Base-by-base conservation (phyloP, 2,113 vertebrate genomes). In the Saccopteryx bilineata region DNA sequence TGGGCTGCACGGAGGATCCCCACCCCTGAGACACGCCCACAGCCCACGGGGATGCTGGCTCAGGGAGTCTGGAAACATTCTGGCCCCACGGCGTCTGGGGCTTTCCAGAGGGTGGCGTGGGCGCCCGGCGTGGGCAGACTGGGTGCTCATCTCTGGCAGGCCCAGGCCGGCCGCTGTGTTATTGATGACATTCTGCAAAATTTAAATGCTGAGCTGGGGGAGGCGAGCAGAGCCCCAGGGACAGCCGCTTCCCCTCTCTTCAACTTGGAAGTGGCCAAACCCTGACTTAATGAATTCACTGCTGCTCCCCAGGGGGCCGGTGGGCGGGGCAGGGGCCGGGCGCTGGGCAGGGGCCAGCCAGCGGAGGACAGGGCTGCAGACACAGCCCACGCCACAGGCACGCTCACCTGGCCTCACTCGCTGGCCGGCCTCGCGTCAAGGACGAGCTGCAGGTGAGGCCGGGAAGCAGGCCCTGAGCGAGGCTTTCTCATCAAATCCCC, bases 101-200 rank as follows among this genome's bases (percentile, higher is more conserved):
- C n/a, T 12, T n/a, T 78, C 65, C 54, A 7, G 79, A 31, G 39
- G 39, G 39, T 3, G 39, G 39, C 39, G 39, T 39, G 39, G 39
- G 13, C 12, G 52, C 63, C 63, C 48, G 0, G 5, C 2, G 33
- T 4, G 52, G 31, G 71, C 3, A 87, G 85, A 93, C 94, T 66
- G 58, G 84, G 96, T 61, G 87, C 81, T 79, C 69, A 63, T 71
- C 80, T 48, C n/a, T 60, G 95, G 54, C 93, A 39, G n/a, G 80
- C 76, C 1, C 93, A 39, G n/a, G 80, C 76, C 1, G 0, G 52
- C 0, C 0, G 28, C 63, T 88, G 68, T 90, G 66, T 85, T 76
- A 86, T 82, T 66, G 90, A 97, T 91, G 74, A 3, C 28, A 50
- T 60, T 54, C 89, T 95, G 86, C 66, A 52, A 60, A 85, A 68